Percentiles rank a stretch among this genome's conserved stretches.
phyloP scores from a whole-genome alignment of 2,113 vertebrate genomes.

The Charina bottae region DNA sequence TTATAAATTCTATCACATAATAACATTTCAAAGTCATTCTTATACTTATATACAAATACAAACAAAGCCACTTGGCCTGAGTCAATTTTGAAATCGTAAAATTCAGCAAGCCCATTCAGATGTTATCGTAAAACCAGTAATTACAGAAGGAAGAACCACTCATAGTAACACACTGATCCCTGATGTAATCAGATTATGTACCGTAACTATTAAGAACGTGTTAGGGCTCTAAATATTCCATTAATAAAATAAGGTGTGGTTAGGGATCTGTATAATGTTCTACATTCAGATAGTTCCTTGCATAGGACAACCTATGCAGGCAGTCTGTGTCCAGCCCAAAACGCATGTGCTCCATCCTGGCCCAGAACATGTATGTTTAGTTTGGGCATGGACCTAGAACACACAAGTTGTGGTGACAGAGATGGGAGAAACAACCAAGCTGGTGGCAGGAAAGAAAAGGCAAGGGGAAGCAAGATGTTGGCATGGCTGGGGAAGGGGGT shows the following conservation, averaged over 20 bases:
- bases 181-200: not conserved
- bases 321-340: not conserved
- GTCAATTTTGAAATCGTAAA: not conserved
- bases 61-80: not conserved
- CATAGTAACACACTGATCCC: not conserved
- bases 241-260: not conserved
- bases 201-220: not conserved
- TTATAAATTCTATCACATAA: too few relatives aligned
- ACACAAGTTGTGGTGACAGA: not conserved
- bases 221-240: not conserved
- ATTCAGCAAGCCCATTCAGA: not conserved
- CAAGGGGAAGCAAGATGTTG: not conserved
- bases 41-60: too few relatives aligned
- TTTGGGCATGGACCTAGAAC: not conserved
- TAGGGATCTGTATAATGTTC: not conserved
- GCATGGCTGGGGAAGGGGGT: not conserved
- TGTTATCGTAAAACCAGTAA: not conserved
- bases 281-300: not conserved
- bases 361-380: too few relatives aligned
- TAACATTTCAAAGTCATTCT: too few relatives aligned
- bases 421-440: not conserved
- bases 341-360: not conserved
- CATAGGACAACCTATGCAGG: not conserved
- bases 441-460: not conserved
- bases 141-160: not conserved